These are phyloP conservation scores for Neopelma chrysocephalum DNA, from an alignment of 2,797 vertebrate genomes.

Conservation along the genomic window DNA sequence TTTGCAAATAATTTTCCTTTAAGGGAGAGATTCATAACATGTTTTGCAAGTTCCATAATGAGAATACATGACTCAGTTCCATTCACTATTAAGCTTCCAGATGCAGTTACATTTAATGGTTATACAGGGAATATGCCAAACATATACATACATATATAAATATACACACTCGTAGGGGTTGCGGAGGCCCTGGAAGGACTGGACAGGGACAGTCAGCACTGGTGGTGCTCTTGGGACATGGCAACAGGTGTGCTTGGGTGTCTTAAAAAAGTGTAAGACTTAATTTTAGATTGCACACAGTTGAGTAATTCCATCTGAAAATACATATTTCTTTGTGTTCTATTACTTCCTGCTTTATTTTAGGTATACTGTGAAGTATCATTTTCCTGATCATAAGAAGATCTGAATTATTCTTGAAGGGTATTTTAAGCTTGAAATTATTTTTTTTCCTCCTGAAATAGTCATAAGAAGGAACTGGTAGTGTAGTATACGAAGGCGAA, in stretches of 20 bases:
- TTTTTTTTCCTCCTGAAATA: not conserved
- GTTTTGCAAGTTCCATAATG: not conserved
- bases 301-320: not conserved
- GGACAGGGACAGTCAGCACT: not conserved
- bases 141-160: not conserved
- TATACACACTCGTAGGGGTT: rapidly evolving
- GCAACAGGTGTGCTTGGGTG: not conserved
- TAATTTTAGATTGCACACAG: not conserved
- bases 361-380: not conserved
- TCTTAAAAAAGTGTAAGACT: not conserved
- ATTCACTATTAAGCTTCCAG: not conserved
- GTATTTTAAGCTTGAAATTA: not conserved
- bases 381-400: not conserved
- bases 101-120: not conserved
- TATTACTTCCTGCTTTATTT: not conserved
- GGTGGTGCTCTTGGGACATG: not conserved
- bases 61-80: not conserved
- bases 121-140: not conserved
- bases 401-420: not conserved
- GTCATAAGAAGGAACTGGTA: not conserved
- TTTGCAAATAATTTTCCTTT: not conserved
- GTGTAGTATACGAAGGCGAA: not conserved
- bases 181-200: not conserved
- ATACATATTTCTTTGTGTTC: not conserved
- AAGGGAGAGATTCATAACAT: not conserved